Evolutionary conservation across 2,888 invertebrate genomes (phyloP), one percentile per base, ranked within the genome.

Genomic region (Aelia acuminata): DNA sequence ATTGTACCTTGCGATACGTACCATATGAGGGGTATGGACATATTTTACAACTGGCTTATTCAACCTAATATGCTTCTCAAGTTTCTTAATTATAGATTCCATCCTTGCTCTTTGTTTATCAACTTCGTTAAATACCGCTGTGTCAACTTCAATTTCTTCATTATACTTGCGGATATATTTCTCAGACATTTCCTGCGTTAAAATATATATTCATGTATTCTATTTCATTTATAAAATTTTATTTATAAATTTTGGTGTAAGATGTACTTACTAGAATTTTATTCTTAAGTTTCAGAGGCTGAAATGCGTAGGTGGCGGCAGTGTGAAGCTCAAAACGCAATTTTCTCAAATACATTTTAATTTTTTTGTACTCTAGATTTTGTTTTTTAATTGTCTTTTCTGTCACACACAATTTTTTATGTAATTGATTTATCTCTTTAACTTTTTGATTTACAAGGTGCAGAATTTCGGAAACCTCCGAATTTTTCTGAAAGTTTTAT

Each of bases 271-370:
- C 93, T 88, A 93, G 93, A 50, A 94, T 92, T 63, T 93, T 92
- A 39, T 92, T 92, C 91, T 94, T 94, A 48, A 95, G 91, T 89
- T 95, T 92, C 92, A 94, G 93, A 0, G 96, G 95, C 90, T 97
- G 95, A 91, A 97, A 96, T 80, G 97, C 94, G 90, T 95, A 94
- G 0, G 95, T 95, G 11, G 97, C 96, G 91, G 96, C 95, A 90
- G 96, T 94, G 91, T 96, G 96, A 87, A 98, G 94, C 91, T 98
- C 98, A 85, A 95, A 95, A 92, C 96, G 95, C 90, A 98, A 96
- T 91, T 95, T 94, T 90, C 95, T 95, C 53, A 97, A 92, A 0
- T 95, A 93, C 89, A 94, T 94, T 90, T 95, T 94, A 87, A 95
- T 93, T 0, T 93, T 93, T 89, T 94, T 93, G 87, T 95, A 94